Conservation (phyloP, 2,797 vertebrate genomes). For the Sphenopsis melanotis region DNA sequence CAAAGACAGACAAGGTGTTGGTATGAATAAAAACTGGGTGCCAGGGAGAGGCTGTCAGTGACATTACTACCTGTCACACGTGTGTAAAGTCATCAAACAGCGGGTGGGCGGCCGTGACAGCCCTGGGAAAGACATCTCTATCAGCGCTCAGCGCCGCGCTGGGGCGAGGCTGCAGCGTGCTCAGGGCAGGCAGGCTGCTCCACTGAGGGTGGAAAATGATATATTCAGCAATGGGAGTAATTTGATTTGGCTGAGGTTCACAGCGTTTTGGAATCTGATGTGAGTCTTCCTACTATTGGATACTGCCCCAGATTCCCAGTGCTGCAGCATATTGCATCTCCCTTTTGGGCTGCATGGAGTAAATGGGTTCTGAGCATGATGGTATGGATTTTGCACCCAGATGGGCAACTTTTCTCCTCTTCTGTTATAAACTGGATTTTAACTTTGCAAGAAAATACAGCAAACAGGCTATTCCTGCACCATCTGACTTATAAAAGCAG, state of each 20-base stretch:
- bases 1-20: not conserved
- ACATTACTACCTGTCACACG: slow-evolving; percentile 67
- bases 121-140: slow-evolving; percentile 54
- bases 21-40: slow-evolving; percentile 45
- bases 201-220: slow-evolving; percentile 25
- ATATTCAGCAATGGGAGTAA: not conserved
- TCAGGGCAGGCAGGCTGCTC: slow-evolving; percentile 6
- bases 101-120: slow-evolving; percentile 58
- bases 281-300: not conserved
- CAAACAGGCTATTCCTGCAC: not conserved
- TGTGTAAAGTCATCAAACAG: slow-evolving; percentile 64
- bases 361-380: slow-evolving; percentile 12
- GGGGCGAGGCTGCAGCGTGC: not conserved
- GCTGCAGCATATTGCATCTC: slow-evolving; percentile 22
- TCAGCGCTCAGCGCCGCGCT: not conserved
- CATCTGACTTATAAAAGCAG: not conserved
- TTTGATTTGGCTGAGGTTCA: slow-evolving; percentile 43
- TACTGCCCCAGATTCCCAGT: slow-evolving; percentile 16
- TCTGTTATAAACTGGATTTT: not conserved
- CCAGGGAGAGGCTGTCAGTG: slow-evolving; percentile 58
- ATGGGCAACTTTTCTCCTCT: slow-evolving; percentile 21
- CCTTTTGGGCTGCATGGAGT: not conserved
- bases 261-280: not conserved
- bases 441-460: not conserved
- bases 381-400: not conserved